Conservation (phyloP, 1,140 invertebrate genomes). For the Drosophila murphyi region DNA sequence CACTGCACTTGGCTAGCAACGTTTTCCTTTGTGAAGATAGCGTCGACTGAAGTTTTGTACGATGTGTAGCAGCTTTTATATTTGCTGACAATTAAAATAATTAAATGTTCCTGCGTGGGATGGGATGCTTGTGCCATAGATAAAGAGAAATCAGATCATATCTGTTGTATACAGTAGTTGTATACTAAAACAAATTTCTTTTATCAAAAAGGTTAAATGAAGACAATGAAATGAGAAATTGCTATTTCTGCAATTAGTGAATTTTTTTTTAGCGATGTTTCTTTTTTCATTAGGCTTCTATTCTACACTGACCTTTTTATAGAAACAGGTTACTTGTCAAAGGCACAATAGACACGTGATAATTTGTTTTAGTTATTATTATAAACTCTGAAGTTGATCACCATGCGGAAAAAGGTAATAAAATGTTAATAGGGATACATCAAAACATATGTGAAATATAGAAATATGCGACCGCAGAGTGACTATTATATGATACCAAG, state of each 20-base stretch:
- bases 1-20: constrained; percentile 26
- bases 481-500: too few species aligned
- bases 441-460: too few species aligned
- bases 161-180: constrained; percentile 44
- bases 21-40: constrained; percentile 16
- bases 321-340: background rate
- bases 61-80: constrained; percentile 59
- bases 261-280: background rate
- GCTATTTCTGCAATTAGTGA: background rate
- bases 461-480: too few species aligned
- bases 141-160: constrained; percentile 54
- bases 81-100: constrained; percentile 69
- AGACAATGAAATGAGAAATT: constrained; percentile 7
- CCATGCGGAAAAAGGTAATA: too few species aligned
- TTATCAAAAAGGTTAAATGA: constrained; percentile 19
- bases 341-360: background rate
- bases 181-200: constrained; percentile 26
- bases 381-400: too few species aligned
- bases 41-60: constrained; percentile 44
- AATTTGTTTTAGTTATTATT: too few species aligned
- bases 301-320: background rate
- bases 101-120: constrained; percentile 48
- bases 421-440: too few species aligned
- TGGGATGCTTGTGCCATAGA: constrained; percentile 47
- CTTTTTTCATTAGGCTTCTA: background rate